Evolutionary conservation across 2,113 vertebrate genomes (phyloP).

Genomic region (Protomyctophum bolini): DNA sequence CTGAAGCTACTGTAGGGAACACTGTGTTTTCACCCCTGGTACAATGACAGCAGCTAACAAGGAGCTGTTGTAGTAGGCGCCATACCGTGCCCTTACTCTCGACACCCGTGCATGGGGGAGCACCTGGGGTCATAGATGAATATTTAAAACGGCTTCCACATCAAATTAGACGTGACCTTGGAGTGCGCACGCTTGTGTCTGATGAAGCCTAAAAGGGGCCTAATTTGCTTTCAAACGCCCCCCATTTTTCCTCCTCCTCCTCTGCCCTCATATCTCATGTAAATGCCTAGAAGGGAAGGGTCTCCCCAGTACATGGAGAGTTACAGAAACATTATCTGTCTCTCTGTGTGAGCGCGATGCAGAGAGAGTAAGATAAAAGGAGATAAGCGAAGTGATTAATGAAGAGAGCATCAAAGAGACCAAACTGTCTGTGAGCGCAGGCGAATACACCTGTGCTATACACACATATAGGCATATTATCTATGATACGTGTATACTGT

Average conservation of each 20-base stretch:
- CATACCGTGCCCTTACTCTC: neutral
- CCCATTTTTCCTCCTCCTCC: neutral
- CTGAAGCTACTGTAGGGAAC: slow-evolving; percentile 45
- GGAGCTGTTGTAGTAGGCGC: slow-evolving; percentile 18
- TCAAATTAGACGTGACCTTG: slow-evolving; percentile 76
- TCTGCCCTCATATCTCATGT: neutral
- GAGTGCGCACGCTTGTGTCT: slow-evolving; percentile 51
- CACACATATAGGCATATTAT: no score
- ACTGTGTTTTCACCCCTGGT: slow-evolving; percentile 35
- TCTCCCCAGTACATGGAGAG: neutral
- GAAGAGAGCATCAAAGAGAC: no score
- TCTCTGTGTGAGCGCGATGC: neutral
- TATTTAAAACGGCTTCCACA: slow-evolving; percentile 70
- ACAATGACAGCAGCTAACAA: slow-evolving; percentile 51
- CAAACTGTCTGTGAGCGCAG: no score
- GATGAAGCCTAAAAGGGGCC: slow-evolving; percentile 53
- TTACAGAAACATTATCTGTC: neutral
- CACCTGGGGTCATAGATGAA: slow-evolving; percentile 72
- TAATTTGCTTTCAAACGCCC: slow-evolving; percentile 49
- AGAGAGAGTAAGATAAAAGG: neutral
- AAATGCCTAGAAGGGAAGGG: neutral
- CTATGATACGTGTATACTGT: no score
- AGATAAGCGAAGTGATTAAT: neutral
- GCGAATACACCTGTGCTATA: no score
- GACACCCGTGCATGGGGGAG: slow-evolving; percentile 35